Evolutionary conservation across 30 jellyfish, hydroid and myxozoan genomes (phyloP).

Genomic region (Pseudorhiza aurosa): DNA sequence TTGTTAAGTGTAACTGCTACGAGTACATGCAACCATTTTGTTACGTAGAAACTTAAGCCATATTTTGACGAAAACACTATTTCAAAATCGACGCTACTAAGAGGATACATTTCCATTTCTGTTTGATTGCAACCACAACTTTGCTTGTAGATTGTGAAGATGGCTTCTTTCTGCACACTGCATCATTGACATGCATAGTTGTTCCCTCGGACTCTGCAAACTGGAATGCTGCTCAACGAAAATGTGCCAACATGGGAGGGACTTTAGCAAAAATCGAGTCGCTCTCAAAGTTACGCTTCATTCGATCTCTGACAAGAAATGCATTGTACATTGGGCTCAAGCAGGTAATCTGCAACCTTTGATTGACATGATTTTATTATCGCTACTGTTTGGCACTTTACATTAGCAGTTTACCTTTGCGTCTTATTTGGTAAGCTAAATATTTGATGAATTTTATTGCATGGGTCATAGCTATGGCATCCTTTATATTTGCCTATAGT

Average conservation of each 20-base stretch:
- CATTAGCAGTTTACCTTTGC: too few species aligned
- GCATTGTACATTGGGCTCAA: conserved; percentile 17
- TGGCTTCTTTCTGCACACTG: conserved; percentile 1
- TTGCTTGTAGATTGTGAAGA: conserved; percentile 9
- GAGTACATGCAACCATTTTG: too few species aligned
- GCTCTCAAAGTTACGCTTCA: background rate
- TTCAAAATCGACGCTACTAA: too few species aligned
- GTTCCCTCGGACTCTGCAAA: background rate
- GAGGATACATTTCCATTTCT: too few species aligned
- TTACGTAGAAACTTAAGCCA: too few species aligned
- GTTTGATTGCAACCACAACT: too few species aligned
- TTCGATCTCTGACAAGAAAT: conserved; percentile 1
- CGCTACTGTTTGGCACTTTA: background rate
- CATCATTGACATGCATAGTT: conserved; percentile 7
- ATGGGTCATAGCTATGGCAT: too few species aligned
- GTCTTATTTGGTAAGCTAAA: too few species aligned
- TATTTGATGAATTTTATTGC: too few species aligned
- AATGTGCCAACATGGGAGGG: background rate
- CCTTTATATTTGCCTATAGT: too few species aligned
- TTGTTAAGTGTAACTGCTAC: too few species aligned
- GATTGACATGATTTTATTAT: background rate
- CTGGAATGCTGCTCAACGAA: conserved; percentile 1
- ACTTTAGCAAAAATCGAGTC: conserved; percentile 30
- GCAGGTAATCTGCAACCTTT: conserved; percentile 14
- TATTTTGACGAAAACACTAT: too few species aligned